Conservation (phyloP, 2,113 vertebrate genomes). For the Damaliscus lunatus region DNA sequence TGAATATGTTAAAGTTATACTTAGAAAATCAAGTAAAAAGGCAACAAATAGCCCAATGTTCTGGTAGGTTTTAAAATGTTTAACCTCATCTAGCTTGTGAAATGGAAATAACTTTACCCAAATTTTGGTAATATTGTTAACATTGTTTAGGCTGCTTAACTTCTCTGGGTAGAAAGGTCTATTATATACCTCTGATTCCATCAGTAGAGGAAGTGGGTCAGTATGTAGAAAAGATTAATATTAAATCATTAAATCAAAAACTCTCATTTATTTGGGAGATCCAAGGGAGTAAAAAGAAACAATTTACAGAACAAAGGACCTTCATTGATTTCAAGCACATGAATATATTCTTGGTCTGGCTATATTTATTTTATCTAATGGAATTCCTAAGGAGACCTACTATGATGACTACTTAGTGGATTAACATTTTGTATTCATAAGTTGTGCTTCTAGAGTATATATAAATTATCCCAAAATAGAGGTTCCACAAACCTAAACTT, state of each 20-base stretch:
- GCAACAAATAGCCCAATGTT: not conserved
- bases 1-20: not conserved
- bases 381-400: not conserved
- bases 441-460: not conserved
- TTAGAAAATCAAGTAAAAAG: not conserved
- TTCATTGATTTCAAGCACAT: not conserved
- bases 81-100: not conserved
- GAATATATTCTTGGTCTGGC: not conserved
- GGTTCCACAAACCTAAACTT: not conserved
- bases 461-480: not conserved
- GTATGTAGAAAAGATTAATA: not conserved
- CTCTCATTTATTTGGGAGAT: not conserved
- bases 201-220: not conserved
- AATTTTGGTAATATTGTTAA: not conserved
- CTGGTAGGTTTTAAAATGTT: not conserved
- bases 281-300: not conserved
- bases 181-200: not conserved
- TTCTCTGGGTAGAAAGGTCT: not conserved
- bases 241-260: not conserved
- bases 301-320: not conserved
- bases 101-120: not conserved
- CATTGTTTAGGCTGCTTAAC: not conserved
- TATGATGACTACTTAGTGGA: not conserved
- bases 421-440: slow-evolving; percentile 8
- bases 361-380: not conserved